Evolutionary conservation across 2,797 vertebrate species (phyloP).

Genomic region (Acanthis flammea): DNA sequence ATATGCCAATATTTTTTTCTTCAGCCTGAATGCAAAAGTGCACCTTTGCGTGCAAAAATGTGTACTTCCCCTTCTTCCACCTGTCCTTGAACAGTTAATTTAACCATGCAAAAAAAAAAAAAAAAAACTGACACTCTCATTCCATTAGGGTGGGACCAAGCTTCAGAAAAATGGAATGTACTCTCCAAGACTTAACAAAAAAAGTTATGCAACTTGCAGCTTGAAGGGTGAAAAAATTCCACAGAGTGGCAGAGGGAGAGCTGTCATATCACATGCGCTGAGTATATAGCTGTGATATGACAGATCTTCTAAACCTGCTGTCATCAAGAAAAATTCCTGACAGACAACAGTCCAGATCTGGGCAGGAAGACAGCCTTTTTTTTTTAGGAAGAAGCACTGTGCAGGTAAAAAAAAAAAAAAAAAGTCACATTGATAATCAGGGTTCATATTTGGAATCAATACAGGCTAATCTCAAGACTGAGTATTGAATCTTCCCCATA

Average conservation of each 20-base stretch:
- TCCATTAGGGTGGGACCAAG: background rate
- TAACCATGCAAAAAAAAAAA: background rate
- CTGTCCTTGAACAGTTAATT: background rate
- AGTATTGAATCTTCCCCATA: background rate
- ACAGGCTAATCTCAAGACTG: background rate
- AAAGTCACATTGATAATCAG: background rate
- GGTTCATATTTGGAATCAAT: background rate
- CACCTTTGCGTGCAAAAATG: background rate
- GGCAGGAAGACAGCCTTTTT: background rate
- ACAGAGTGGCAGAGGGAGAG: background rate
- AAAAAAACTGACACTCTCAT: background rate
- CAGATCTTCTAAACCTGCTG: background rate
- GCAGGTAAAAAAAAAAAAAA: background rate
- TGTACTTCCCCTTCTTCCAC: background rate
- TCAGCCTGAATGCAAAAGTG: background rate
- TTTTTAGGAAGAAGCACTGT: background rate
- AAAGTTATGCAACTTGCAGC: background rate
- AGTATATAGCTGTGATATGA: background rate
- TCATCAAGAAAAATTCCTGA: background rate
- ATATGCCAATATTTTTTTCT: background rate
- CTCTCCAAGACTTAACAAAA: background rate
- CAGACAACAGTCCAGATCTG: background rate
- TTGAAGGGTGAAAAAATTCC: background rate
- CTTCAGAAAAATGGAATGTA: background rate
- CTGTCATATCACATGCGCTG: background rate